phyloP scores from a whole-genome alignment of 1,140 invertebrate genomes.

The Venturia canescens region DNA sequence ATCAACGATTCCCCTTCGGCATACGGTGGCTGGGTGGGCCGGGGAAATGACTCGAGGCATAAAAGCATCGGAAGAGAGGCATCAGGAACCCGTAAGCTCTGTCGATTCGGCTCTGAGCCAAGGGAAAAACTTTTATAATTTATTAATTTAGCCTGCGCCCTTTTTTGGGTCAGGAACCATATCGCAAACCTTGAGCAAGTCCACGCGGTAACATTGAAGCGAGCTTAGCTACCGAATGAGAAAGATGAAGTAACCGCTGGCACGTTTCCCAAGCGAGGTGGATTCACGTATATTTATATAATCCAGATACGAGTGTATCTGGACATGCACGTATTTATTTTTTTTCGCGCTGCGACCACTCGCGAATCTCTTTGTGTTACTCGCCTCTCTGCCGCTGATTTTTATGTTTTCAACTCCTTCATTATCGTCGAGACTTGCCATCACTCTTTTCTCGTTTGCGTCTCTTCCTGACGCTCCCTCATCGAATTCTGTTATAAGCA shows the following conservation, averaged over 20 bases:
- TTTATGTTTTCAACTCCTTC: constrained; percentile 2
- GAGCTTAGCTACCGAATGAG: constrained; percentile 16
- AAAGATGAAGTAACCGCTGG: constrained; percentile 59
- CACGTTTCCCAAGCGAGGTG: constrained; percentile 62
- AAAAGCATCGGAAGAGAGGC: constrained; percentile 61
- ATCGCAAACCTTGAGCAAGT: constrained; percentile 54
- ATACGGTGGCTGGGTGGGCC: constrained; percentile 34
- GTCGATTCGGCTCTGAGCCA: constrained; percentile 72
- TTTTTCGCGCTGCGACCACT: constrained; percentile 31
- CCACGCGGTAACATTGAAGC: constrained; percentile 46
- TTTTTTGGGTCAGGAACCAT: constrained; percentile 73
- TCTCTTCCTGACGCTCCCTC: neutral
- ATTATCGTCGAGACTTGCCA: neutral
- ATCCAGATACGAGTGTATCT: constrained; percentile 61
- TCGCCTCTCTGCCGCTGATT: constrained; percentile 13
- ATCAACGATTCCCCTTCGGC: constrained; percentile 41
- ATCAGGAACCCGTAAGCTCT: constrained; percentile 62
- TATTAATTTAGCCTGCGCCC: constrained; percentile 72
- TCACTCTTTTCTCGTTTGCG: constrained; percentile 19
- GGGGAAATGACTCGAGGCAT: constrained; percentile 56
- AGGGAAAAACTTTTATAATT: constrained; percentile 69
- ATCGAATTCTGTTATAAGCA: constrained; percentile 57
- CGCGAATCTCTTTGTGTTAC: constrained; percentile 21
- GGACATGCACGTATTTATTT: neutral
- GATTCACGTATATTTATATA: no score